These are phyloP conservation scores for Poliocrania exsul DNA, from an alignment of 2,797 vertebrate genomes.

Conservation along the genomic window DNA sequence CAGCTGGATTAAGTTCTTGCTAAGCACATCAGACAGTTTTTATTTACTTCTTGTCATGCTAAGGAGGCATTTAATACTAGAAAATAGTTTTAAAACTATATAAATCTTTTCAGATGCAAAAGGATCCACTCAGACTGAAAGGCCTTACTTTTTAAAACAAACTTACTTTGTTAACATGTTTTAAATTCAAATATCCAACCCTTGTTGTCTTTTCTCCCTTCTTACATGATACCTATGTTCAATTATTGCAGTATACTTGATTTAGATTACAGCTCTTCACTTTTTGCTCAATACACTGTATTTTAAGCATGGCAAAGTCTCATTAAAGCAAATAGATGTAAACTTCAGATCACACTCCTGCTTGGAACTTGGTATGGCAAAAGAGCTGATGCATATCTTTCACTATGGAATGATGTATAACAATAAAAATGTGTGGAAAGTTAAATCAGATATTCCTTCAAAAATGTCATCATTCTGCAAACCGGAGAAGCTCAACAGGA, in stretches of 20 bases:
- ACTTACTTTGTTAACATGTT: background rate
- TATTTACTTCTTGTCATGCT: slow-evolving; percentile 16
- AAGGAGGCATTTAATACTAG: slow-evolving; percentile 5
- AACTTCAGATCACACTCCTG: background rate
- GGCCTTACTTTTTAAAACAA: background rate
- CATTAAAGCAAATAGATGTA: background rate
- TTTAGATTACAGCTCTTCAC: background rate
- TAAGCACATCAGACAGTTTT: background rate
- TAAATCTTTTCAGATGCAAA: background rate
- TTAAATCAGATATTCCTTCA: background rate
- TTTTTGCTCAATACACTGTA: background rate
- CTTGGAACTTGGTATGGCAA: background rate
- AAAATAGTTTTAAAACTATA: slow-evolving; percentile 2
- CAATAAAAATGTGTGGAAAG: background rate
- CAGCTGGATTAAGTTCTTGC: slow-evolving; percentile 33
- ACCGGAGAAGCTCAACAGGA: background rate
- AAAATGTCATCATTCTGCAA: background rate
- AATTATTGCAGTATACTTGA: background rate
- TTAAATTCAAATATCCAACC: background rate
- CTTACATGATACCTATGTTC: background rate
- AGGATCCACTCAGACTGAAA: background rate
- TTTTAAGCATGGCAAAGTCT: background rate
- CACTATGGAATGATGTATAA: background rate
- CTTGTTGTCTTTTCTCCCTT: background rate
- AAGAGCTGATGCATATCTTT: background rate